A percentile compares a stretch with the other conserved stretches of the same genome.
phyloP scores from a whole-genome alignment of 2,797 vertebrate genomes.

The Myiotriccus ornatus region DNA sequence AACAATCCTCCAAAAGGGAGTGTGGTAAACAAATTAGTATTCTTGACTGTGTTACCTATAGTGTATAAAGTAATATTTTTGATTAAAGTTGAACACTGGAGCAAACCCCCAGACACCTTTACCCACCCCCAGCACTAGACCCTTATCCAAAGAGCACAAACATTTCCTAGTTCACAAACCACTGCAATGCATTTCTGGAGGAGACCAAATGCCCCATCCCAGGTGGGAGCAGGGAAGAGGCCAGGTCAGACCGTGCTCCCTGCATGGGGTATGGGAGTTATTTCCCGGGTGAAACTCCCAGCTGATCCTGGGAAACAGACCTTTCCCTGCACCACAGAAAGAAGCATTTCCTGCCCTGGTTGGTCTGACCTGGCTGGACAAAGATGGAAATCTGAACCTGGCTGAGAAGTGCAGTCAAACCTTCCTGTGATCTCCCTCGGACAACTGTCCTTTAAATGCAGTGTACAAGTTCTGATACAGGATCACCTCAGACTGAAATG shows the following conservation, averaged over 20 bases:
- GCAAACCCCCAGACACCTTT: neutral
- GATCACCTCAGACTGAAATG: neutral
- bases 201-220: fast-evolving
- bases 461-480: neutral
- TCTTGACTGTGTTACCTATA: neutral
- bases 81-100: neutral
- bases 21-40: neutral
- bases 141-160: neutral
- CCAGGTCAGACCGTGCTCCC: neutral
- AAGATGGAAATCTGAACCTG: neutral
- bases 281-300: neutral
- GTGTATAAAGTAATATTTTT: neutral
- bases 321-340: neutral
- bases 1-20: neutral
- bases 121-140: fast-evolving
- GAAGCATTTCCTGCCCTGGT: neutral
- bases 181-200: neutral
- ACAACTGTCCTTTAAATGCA: neutral
- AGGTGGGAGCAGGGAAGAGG: neutral
- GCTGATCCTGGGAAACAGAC: neutral
- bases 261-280: fast-evolving
- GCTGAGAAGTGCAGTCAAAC: neutral
- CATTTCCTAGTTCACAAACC: neutral
- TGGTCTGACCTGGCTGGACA: neutral
- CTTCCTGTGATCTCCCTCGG: neutral